These are phyloP conservation scores for Lichenostomus cassidix DNA, from an alignment of 2,113 vertebrate species.

Conservation along the genomic window DNA sequence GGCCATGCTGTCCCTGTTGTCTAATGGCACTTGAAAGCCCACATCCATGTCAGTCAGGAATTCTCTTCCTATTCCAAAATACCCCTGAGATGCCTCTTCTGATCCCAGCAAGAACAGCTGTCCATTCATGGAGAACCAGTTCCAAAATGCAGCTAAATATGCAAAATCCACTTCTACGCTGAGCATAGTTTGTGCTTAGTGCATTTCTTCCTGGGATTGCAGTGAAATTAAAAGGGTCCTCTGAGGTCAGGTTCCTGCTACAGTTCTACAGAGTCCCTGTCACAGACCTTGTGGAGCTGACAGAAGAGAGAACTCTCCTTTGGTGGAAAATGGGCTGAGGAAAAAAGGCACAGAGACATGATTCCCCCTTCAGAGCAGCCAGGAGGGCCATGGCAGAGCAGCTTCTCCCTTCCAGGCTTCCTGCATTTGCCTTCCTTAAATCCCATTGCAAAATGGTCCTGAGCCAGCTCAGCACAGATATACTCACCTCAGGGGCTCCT, in stretches of 20 bases:
- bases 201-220: not conserved
- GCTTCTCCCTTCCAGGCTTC: not conserved
- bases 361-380: not conserved
- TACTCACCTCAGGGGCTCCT: not conserved
- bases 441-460: not conserved
- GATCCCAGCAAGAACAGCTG: not conserved
- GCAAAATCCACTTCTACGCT: not conserved
- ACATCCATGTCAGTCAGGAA: not conserved
- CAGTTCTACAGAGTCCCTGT: not conserved
- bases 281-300: not conserved
- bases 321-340: not conserved
- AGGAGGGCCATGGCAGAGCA: not conserved
- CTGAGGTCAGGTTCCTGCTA: not conserved
- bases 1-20: conserved; percentile 2
- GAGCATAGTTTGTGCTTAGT: not conserved
- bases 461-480: not conserved
- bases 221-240: not conserved
- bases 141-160: not conserved
- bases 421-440: not conserved
- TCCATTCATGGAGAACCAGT: not conserved
- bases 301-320: not conserved
- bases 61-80: not conserved
- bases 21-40: conserved; percentile 65
- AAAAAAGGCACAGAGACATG: not conserved
- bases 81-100: not conserved